Evolutionary conservation across 2,113 vertebrate species (phyloP), one percentile per base, ranked within the genome.

Genomic region (Sula dactylatra): DNA sequence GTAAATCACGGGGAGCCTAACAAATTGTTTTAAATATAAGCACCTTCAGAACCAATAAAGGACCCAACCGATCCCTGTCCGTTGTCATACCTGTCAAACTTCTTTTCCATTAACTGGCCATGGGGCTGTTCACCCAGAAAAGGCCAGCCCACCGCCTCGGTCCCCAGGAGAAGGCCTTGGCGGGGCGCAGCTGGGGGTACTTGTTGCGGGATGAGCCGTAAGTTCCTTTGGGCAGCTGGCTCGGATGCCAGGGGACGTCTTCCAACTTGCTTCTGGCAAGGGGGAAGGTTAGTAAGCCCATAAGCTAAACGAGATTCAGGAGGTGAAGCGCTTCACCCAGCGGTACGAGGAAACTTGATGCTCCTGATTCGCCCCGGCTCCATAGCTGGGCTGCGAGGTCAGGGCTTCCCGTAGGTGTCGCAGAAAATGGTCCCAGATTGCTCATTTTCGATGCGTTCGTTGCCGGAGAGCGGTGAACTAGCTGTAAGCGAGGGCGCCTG

Each of bases 11-110:
- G 97, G 97, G 97, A 95, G 97, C 97, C 98, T 98, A 98, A 98
- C 98, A 98, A 98, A 98, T 98, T 98, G 98, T 97, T 98, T 98
- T 98, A 98, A 98, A 97, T 98, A 98, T 59, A 97, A 98, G 98
- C 98, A 97, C 98, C 98, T 98, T 98, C 97, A 98, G 97, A 97
- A 97, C 97, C 97, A 96, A 97, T 98, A 97, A 98, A 95, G 97
- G 93, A 83, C 91, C 94, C 91, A 56, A 94, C 73, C 15, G 86
- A 96, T 98, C 89, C 97, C 96, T 85, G 96, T 82, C 94, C 84
- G 4, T 82, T 96, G 97, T 96, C 96, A 78, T 85, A 85, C 15
- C 92, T 93, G 95, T 97, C 97, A 96, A 67, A 73, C 38, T 71
- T 80, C 94, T 86, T 42, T 25, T 54, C 44, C 83, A 88, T 34